Evolutionary conservation across 2,797 vertebrate species (phyloP), one percentile per base, ranked within the genome.

Genomic region (Esox lucius): DNA sequence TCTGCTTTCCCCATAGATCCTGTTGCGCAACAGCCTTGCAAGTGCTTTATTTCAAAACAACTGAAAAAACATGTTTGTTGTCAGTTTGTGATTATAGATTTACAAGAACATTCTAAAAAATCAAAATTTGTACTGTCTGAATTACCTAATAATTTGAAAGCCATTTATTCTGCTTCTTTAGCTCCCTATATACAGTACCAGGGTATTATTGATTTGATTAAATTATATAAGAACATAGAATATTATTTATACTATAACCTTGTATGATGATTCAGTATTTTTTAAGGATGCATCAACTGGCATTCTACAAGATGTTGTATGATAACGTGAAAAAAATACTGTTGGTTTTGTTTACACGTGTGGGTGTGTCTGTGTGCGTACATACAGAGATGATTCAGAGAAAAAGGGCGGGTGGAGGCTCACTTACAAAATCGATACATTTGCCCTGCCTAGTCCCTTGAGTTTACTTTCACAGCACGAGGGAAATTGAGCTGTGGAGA

Each of bases 291-390:
- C 26, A 39, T 64, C n/a, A 56, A n/a, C 51, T n/a, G 51, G 17
- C 51, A 4, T 53, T 53, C 15, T 17, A 53, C 51, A 56, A n/a
- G 5, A 56, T 56, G 19, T 56, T 13, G 51, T 56, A 56, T 56
- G 17, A 56, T 16, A 56, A 56, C 19, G 2, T n/a, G 7, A 5
- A 56, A 56, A 17, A n/a, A 56, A 56, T 17, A n/a, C 8, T 7
- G 19, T 17, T 53, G 51, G 19, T 56, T 53, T n/a, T 59, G 53
- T 22, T 22, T n/a, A 5, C n/a, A 5, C 17, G 5, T 56, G 48
- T 17, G 48, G 51, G 49, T 12, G 4, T 61, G 17, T 61, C 5
- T 24, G 62, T 65, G 65, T 22, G 88, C 11, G 56, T 24, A 8
- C 22, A 22, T 12, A 13, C 12, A 46, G 12, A 13, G 42, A 61